Evolutionary conservation across 2,888 invertebrate genomes (phyloP), one percentile per base, ranked within the genome.

Genomic region (Embidobia sp.): DNA sequence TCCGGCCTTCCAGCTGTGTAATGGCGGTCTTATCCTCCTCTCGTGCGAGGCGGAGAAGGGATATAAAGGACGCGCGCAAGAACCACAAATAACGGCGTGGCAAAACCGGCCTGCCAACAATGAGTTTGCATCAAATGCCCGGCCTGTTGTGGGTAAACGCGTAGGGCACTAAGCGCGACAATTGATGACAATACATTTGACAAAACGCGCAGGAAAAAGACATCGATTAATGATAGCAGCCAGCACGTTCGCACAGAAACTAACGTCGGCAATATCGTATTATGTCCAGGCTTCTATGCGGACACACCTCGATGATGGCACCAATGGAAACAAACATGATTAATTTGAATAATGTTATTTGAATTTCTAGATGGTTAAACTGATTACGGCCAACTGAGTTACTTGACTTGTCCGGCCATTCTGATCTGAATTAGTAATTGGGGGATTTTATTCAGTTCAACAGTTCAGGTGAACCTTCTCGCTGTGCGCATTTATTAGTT

Each of bases 71-170:
- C 57, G 27, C 55, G 59, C 48, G 57, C 49, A 42, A 75, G 42
- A 75, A 72, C 66, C 61, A 69, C 61, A 75, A 72, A 69, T 59
- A 53, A 69, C 59, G 49, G 44, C 70, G 44, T 51, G 61, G 59
- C 55, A 55, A 59, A 79, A 75, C 75, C 74, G 79, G 78, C 63
- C 61, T 67, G 44, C 69, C 77, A 76, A 86, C 86, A 87, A 87
- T 86, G 79, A 84, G 84, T 83, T 85, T 84, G 82, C 86, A 86
- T 86, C 86, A 86, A 86, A 84, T 83, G 84, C 83, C 85, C 85
- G 85, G 82, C 83, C 86, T 86, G 86, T 88, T 87, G 87, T 87
- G 84, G 86, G 85, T 87, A 87, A 87, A 87, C 86, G 87, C 84
- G 81, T 85, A 83, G 87, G 87, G 86, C 86, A 80, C 85, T 82